Evolutionary conservation across 2,888 invertebrate genomes (phyloP).

Genomic region (Tiliacea citrago): DNA sequence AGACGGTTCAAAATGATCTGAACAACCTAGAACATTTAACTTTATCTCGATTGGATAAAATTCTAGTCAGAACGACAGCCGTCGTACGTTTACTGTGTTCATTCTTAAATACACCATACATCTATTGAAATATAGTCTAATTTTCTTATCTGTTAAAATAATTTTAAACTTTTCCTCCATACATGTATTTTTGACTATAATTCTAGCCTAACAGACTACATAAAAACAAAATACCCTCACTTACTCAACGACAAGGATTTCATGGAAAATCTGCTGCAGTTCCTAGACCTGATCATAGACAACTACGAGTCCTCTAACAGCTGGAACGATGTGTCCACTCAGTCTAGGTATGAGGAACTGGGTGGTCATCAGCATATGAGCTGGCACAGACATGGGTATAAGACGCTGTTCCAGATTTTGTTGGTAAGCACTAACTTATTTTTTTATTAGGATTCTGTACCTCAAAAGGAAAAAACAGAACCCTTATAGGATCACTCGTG

Average conservation of each 20-base stretch:
- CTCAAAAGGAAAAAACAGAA: no score
- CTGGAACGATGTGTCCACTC: constrained; percentile 78
- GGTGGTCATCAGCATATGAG: constrained; percentile 76
- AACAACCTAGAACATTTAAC: no score
- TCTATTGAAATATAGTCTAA: no score
- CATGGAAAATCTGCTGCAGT: constrained; percentile 69
- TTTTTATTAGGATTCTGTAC: not conserved
- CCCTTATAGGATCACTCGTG: no score
- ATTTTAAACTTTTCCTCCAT: no score
- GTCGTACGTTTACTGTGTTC: no score
- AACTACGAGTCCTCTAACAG: constrained; percentile 76
- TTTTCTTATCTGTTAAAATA: no score
- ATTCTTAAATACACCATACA: no score
- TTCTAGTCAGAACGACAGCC: no score
- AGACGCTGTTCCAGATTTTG: constrained; percentile 77
- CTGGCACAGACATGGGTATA: constrained; percentile 77
- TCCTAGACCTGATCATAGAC: constrained; percentile 72
- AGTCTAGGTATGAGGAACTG: constrained; percentile 69
- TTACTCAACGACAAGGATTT: constrained; percentile 72
- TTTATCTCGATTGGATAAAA: no score
- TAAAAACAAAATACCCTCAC: constrained; percentile 67
- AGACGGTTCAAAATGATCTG: no score
- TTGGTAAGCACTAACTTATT: constrained; percentile 56
- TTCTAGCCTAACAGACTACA: constrained; percentile 73
- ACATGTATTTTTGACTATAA: no score